Conservation (phyloP, 2,113 vertebrate genomes). For the Gymnobelideus leadbeateri region DNA sequence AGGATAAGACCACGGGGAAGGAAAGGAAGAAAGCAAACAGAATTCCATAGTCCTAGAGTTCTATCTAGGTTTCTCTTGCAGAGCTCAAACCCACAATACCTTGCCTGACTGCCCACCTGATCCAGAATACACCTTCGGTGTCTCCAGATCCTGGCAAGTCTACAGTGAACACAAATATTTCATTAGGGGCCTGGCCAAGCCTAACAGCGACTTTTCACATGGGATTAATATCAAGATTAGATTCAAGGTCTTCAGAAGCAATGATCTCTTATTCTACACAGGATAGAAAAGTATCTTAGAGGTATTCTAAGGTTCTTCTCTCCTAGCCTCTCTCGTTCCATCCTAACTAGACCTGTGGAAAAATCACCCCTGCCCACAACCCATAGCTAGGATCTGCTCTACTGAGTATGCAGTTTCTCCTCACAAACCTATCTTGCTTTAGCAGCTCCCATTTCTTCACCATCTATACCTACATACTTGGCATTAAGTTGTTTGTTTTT, state of each 20-base stretch:
- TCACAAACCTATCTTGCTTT: neutral
- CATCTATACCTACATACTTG: neutral
- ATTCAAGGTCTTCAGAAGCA: neutral
- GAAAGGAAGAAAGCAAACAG: neutral
- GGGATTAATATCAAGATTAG: neutral
- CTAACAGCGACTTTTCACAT: neutral
- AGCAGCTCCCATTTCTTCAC: neutral
- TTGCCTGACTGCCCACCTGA: neutral
- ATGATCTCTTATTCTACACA: neutral
- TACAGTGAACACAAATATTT: neutral
- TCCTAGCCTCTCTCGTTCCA: neutral
- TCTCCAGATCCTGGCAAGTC: neutral
- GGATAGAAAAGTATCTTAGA: neutral
- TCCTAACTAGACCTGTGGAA: neutral
- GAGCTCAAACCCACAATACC: neutral
- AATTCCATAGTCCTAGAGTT: neutral
- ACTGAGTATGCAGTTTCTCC: neutral
- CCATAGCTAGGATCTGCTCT: neutral
- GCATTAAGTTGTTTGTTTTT: neutral
- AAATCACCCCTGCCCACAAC: neutral
- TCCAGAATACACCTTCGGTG: neutral
- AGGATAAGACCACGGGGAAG: neutral
- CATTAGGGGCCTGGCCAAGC: neutral
- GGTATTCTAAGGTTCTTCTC: neutral
- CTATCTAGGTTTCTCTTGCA: neutral